phyloP scores from a whole-genome alignment of 2,797 vertebrate genomes.

The Acipenser oxyrinchus region DNA sequence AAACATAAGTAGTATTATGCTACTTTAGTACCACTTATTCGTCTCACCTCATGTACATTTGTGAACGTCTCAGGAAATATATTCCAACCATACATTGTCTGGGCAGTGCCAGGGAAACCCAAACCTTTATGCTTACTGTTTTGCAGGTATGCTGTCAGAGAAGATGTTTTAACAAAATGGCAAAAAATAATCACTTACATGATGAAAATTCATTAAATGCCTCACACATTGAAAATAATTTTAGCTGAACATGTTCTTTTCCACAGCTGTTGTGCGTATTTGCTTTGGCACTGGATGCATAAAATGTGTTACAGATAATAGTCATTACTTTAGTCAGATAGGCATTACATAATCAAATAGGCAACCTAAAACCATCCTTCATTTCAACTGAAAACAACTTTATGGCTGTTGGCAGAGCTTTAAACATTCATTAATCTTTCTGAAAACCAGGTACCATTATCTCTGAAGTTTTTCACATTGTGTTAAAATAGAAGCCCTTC shows the following conservation, averaged over 20 bases:
- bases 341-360: conserved; percentile 30
- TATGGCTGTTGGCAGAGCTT: not conserved
- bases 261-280: conserved; percentile 49
- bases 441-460: not conserved
- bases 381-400: conserved; percentile 3
- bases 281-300: conserved; percentile 38
- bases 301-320: conserved; percentile 32
- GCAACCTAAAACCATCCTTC: conserved; percentile 14
- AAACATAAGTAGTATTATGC: too few species aligned
- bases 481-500: too few species aligned
- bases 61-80: too few species aligned
- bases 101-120: too few species aligned
- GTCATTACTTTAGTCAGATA: conserved; percentile 33
- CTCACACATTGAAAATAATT: conserved; percentile 64
- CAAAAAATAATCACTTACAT: conserved; percentile 9
- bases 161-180: not conserved
- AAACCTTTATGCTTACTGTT: too few species aligned
- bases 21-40: too few species aligned
- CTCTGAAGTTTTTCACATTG: too few species aligned
- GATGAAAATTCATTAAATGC: conserved; percentile 54
- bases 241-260: conserved; percentile 44
- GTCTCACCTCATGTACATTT: too few species aligned
- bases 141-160: not conserved
- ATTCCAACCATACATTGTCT: too few species aligned
- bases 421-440: not conserved